Evolutionary conservation across 2,797 vertebrate genomes (phyloP).

Genomic region (Acanthurus lineatus): DNA sequence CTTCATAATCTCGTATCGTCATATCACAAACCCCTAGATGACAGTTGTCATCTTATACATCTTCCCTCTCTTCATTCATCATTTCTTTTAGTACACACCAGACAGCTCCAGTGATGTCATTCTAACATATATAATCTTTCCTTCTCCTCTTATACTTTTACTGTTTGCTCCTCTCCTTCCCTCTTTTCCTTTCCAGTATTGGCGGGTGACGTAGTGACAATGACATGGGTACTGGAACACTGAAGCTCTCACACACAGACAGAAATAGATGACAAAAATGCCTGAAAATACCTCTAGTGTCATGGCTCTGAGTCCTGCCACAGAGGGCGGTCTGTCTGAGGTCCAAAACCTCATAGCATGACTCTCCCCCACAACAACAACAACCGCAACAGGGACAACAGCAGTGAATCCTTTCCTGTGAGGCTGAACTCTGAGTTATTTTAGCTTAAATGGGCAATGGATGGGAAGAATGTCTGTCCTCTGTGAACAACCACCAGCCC

Average conservation of each 20-base stretch:
- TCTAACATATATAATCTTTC: conserved; percentile 7
- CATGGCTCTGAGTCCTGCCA: conserved; percentile 14
- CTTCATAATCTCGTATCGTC: too few species aligned
- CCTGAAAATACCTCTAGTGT: conserved; percentile 48
- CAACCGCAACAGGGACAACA: conserved; percentile 28
- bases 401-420: conserved; percentile 28
- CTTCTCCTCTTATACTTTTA: conserved; percentile 1
- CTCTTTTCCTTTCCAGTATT: conserved; percentile 13
- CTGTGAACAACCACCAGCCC: background rate
- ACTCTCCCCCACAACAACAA: conserved; percentile 41
- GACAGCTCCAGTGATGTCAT: background rate
- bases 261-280: conserved; percentile 50
- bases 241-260: conserved; percentile 42
- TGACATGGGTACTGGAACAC: conserved; percentile 58
- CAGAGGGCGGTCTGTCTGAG: conserved; percentile 42
- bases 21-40: background rate
- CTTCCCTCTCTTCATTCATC: background rate
- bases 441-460: background rate
- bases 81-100: background rate
- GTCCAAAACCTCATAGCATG: conserved; percentile 62
- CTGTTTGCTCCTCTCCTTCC: conserved; percentile 7
- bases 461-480: conserved; percentile 2
- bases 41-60: background rate
- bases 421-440: conserved; percentile 15
- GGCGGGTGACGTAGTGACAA: conserved; percentile 43